A percentile compares a stretch with the other conserved stretches of the same genome.
These are phyloP conservation scores for Heterohyrax brucei DNA, from an alignment of 2,797 vertebrate genomes.

Conservation along the genomic window DNA sequence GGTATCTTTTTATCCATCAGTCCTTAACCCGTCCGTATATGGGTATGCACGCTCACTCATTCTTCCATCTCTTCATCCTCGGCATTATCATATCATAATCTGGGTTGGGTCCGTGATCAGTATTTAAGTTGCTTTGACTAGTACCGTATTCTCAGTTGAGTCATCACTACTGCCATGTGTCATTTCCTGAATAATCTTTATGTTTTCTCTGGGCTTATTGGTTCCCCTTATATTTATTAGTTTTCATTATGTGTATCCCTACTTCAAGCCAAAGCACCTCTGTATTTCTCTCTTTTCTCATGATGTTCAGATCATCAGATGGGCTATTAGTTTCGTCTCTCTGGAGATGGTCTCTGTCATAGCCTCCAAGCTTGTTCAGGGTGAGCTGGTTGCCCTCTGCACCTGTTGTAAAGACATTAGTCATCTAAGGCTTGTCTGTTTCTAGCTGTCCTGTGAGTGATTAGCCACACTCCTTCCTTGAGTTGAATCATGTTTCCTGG, in stretches of 20 bases:
- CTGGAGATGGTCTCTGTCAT: neutral
- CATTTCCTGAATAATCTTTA: neutral
- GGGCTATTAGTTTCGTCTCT: neutral
- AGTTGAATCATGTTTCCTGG: neutral
- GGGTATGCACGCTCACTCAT: neutral
- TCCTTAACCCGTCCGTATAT: neutral
- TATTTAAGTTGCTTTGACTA: neutral
- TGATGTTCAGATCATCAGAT: neutral
- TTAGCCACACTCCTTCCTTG: neutral
- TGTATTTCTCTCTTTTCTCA: neutral
- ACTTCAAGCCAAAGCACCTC: neutral
- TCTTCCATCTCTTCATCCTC: neutral
- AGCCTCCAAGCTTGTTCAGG: neutral
- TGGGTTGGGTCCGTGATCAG: neutral
- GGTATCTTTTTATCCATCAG: neutral
- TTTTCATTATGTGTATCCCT: neutral
- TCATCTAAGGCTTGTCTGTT: neutral
- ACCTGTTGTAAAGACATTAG: neutral
- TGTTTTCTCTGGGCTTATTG: slow-evolving; percentile 3
- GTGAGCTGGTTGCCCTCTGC: neutral
- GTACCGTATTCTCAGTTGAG: neutral
- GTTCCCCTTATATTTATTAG: neutral
- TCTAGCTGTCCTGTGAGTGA: neutral
- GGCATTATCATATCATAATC: neutral
- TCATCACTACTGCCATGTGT: neutral